Evolutionary conservation across 2,113 vertebrate species (phyloP).

Genomic region (Gymnarchus niloticus): DNA sequence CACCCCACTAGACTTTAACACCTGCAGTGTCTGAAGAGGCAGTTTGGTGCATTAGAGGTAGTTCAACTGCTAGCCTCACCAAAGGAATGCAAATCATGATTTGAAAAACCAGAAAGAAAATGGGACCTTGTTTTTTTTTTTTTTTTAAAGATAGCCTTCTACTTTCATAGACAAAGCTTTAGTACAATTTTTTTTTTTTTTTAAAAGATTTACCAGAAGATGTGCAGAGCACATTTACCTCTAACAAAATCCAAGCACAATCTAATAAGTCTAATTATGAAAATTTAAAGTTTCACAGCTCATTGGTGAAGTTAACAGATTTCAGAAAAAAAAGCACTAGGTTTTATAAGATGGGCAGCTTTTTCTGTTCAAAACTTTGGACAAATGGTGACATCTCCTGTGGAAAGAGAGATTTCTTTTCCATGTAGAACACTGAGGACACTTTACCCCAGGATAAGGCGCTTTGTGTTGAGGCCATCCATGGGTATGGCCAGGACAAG

Average conservation of each 20-base stretch:
- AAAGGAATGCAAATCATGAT: background rate
- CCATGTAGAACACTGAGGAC: background rate
- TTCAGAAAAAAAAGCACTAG: too few species aligned
- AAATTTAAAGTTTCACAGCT: too few species aligned
- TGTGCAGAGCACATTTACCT: background rate
- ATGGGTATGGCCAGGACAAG: background rate
- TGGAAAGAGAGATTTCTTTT: background rate
- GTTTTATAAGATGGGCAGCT: background rate
- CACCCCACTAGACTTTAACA: constrained; percentile 13
- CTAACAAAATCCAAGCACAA: background rate
- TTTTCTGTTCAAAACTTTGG: background rate
- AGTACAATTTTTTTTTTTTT: background rate
- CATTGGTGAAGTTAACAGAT: too few species aligned
- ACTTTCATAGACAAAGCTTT: background rate
- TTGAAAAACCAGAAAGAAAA: background rate
- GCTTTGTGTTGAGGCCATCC: background rate
- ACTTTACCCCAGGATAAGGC: background rate
- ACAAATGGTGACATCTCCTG: background rate
- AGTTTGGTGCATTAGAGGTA: background rate
- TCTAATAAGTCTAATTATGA: too few species aligned
- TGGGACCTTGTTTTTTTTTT: background rate
- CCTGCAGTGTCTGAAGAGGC: background rate
- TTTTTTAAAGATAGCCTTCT: background rate
- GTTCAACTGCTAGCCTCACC: background rate
- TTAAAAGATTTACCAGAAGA: background rate